Evolutionary conservation across 2,113 vertebrate species (phyloP), one percentile per base, ranked within the genome.

Genomic region (Pogonocichla stellata): DNA sequence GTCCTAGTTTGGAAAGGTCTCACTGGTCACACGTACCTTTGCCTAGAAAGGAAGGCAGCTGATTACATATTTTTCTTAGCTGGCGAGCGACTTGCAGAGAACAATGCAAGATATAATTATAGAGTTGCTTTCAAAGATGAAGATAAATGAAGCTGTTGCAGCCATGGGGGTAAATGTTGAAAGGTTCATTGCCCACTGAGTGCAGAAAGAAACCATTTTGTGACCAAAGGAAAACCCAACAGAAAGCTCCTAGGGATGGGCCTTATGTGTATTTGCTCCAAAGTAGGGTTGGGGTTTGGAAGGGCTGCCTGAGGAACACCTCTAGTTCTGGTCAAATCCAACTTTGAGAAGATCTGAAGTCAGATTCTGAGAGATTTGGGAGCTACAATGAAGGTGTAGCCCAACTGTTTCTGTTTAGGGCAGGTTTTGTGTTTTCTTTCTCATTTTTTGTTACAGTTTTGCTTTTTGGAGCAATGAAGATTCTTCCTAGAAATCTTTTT

Each of bases 101-200:
- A 98, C 98, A 98, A 98, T 98, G 77, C 58, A 82, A 86, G 97
- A 95, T 97, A 96, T 97, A 97, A 98, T 98, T 97, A 97, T 96
- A 95, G 82, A 92, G 84, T 93, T 75, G 85, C 88, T 95, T 96
- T 87, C 92, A 96, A 93, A 94, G 93, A 92, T 67, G 79, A 97
- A 96, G 97, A 98, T 94, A 97, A 97, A 97, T 96, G 88, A 66
- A 95, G 81, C 85, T 86, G 47, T 91, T 87, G 50, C 23, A 86
- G 75, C 57, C 86, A 93, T 75, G 71, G 66, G 48, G 94, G 92
- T 95, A 92, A 84, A 89, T 54, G 80, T 73, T 80, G 90, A 81
- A 93, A 93, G 54, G 65, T 79, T 93, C 73, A 90, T 94, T 96
- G 94, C 93, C 81, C 91, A 92, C 20, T 60, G 80, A 74, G 19